Conservation (phyloP, 2,888 invertebrate species). For the Ametastegia equiseti region DNA sequence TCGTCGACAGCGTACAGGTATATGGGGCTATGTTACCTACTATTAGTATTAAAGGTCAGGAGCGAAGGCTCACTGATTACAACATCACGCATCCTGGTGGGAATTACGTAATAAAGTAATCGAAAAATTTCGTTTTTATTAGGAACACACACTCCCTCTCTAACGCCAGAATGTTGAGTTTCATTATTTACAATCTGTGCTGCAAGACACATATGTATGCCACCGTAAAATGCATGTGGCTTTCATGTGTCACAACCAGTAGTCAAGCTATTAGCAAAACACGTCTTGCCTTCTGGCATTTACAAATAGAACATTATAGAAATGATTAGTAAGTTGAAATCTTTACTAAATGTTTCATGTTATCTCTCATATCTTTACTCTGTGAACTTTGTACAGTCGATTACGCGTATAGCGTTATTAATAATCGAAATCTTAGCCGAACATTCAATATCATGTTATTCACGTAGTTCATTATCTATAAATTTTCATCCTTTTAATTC, state of each 20-base stretch:
- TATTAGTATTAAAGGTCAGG: conserved; percentile 20
- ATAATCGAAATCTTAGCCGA: neutral
- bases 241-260: conserved; percentile 8
- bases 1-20: neutral
- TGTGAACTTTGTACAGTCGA: neutral
- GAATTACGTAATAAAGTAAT: neutral
- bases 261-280: neutral
- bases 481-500: neutral
- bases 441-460: neutral
- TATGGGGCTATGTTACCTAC: neutral
- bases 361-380: no score
- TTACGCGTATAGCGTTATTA: neutral
- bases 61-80: conserved; percentile 12
- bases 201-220: neutral
- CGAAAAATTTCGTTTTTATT: neutral
- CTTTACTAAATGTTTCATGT: neutral
- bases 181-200: neutral
- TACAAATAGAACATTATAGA: neutral
- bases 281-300: conserved; percentile 3
- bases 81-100: neutral
- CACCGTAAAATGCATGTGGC: neutral
- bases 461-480: neutral
- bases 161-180: neutral
- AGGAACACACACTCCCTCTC: neutral
- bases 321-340: neutral